Evolutionary conservation across 2,797 vertebrate species (phyloP).

Genomic region (Ficedula albicollis): DNA sequence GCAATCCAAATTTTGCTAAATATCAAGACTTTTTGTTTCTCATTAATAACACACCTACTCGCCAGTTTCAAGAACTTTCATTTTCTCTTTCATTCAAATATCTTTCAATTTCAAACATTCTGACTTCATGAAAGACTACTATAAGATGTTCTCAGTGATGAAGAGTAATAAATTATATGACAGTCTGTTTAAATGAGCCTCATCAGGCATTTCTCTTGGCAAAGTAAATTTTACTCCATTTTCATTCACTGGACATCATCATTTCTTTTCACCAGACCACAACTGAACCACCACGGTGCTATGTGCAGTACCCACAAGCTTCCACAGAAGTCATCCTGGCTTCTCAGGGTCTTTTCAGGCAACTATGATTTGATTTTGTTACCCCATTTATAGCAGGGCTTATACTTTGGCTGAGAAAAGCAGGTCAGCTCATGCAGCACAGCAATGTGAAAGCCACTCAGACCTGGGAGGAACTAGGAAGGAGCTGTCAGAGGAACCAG

Average conservation of each 20-base stretch:
- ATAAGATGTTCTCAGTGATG: neutral
- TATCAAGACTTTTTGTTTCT: too few species aligned
- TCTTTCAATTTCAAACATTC: neutral
- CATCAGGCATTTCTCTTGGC: neutral
- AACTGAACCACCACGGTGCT: neutral
- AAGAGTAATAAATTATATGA: neutral
- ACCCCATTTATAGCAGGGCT: neutral
- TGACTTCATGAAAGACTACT: neutral
- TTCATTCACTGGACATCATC: neutral
- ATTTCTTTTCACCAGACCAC: neutral
- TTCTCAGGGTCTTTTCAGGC: neutral
- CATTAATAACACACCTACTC: neutral
- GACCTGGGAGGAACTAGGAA: neutral
- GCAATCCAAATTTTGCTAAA: too few species aligned
- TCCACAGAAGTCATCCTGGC: neutral
- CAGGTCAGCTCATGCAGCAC: neutral
- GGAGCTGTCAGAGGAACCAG: neutral
- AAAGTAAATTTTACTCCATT: neutral
- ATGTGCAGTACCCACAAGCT: neutral
- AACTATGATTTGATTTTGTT: neutral
- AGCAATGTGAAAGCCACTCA: neutral
- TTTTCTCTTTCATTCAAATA: neutral
- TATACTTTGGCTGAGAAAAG: neutral
- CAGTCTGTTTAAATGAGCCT: neutral
- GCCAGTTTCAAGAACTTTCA: neutral